Conservation (phyloP, 2,113 vertebrate genomes). For the Heterotis niloticus region DNA sequence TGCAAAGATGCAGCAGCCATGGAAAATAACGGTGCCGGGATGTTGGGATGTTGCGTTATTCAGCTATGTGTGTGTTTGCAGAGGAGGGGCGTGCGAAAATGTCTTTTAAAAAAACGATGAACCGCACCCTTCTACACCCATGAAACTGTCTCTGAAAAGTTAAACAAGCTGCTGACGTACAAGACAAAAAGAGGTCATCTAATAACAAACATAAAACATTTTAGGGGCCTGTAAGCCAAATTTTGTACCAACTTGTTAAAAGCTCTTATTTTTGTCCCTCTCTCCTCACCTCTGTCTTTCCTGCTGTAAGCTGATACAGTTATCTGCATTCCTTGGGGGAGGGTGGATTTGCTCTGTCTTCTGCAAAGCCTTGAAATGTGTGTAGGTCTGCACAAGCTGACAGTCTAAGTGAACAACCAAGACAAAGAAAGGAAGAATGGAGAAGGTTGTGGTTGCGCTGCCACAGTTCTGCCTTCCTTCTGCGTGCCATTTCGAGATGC, state of each 20-base stretch:
- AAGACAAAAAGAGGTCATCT: neutral
- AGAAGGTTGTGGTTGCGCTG: neutral
- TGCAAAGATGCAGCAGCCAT: no score
- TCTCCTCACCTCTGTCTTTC: conserved; percentile 20
- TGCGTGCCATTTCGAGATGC: neutral
- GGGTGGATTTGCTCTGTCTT: neutral
- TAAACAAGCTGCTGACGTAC: neutral
- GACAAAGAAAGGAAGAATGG: neutral
- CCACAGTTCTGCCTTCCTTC: neutral
- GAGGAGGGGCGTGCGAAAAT: neutral
- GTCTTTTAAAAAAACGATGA: neutral
- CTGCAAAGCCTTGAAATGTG: neutral
- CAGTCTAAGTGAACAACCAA: neutral
- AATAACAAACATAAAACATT: neutral
- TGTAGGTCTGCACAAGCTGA: no score
- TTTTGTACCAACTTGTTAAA: no score
- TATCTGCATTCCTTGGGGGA: conserved; percentile 19
- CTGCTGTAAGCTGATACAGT: conserved; percentile 28
- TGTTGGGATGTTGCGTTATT: no score
- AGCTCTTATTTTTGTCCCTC: conserved; percentile 29
- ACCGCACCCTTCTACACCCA: no score
- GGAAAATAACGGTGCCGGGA: no score
- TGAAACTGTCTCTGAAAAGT: neutral
- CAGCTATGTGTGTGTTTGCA: no score
- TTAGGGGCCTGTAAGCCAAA: neutral